Conservation (phyloP, 2,797 vertebrate genomes). For the Adrianichthys oophorus region DNA sequence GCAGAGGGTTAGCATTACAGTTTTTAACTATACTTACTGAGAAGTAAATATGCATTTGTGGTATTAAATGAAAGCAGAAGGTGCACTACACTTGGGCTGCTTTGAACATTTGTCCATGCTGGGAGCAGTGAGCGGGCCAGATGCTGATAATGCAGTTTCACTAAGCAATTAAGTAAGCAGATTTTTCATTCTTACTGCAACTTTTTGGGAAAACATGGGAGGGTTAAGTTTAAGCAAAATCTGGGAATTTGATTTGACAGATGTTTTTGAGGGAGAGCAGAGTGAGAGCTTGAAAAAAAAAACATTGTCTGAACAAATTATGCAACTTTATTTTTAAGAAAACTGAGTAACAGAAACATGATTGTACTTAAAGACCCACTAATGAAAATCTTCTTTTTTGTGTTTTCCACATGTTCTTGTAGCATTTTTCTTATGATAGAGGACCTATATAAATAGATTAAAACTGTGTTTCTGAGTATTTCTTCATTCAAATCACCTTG, state of each 20-base stretch:
- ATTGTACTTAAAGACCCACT: no score
- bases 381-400: no score
- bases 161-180: conserved; percentile 32
- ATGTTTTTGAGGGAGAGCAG: conserved; percentile 47
- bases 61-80: conserved; percentile 79
- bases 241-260: conserved; percentile 48
- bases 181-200: conserved; percentile 31
- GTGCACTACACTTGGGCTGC: conserved; percentile 54
- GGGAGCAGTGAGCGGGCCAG: no score
- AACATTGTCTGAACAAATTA: no score
- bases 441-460: no score
- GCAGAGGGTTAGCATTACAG: conserved; percentile 80
- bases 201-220: conserved; percentile 11
- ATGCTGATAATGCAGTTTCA: conserved; percentile 37
- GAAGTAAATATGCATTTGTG: conserved; percentile 73
- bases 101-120: neutral
- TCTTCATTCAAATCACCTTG: no score
- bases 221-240: conserved; percentile 52
- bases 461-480: no score
- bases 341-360: no score
- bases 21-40: conserved; percentile 78
- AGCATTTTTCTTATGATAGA: no score
- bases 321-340: no score
- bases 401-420: no score
- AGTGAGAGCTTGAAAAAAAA: neutral